These are phyloP conservation scores for Chiloscyllium plagiosum DNA, from an alignment of 2,113 vertebrate genomes.

Conservation along the genomic window DNA sequence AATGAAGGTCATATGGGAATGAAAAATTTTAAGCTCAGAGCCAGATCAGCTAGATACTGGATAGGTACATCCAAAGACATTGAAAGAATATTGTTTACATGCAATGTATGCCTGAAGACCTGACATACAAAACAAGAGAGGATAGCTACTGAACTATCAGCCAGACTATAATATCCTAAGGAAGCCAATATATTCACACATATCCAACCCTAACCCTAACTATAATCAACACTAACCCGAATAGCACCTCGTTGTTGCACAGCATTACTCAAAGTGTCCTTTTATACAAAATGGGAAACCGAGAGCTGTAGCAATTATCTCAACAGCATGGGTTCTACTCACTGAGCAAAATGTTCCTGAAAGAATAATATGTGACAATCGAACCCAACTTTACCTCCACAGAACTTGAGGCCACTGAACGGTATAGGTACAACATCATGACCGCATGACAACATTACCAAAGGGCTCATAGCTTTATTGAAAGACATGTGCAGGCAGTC, in stretches of 20 bases:
- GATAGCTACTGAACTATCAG: background rate
- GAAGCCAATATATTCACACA: background rate
- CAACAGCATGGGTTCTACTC: background rate
- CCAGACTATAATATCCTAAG: background rate
- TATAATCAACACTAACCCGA: background rate
- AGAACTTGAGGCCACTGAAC: background rate
- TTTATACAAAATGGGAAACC: background rate
- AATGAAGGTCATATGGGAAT: background rate
- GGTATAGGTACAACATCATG: background rate
- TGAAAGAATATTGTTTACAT: background rate
- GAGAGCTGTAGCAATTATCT: background rate
- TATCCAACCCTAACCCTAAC: background rate
- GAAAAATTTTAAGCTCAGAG: background rate
- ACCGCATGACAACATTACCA: background rate
- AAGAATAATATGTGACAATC: background rate
- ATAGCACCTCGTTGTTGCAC: background rate
- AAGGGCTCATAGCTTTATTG: too few species aligned
- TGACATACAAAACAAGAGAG: background rate
- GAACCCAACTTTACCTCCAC: background rate
- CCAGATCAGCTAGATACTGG: background rate
- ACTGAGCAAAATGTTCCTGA: background rate
- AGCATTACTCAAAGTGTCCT: background rate
- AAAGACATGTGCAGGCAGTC: too few species aligned
- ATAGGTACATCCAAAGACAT: background rate
- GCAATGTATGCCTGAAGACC: background rate